Evolutionary conservation across 2,113 vertebrate genomes (phyloP).

Genomic region (Prunella fulvescens): DNA sequence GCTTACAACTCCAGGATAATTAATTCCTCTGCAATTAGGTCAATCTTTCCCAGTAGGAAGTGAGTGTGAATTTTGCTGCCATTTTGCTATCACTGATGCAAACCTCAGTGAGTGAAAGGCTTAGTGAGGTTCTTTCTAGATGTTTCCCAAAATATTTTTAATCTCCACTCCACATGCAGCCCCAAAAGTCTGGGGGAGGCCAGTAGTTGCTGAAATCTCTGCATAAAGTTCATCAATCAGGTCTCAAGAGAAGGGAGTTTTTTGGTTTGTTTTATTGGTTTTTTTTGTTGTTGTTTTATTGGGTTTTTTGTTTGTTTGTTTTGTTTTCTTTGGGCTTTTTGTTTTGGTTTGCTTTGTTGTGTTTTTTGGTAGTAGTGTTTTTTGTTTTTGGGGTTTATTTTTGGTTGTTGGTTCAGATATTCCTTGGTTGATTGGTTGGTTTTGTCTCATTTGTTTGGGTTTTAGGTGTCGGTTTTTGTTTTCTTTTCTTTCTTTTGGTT

Average conservation of each 20-base stretch:
- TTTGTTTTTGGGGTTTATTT: background rate
- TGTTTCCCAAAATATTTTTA: background rate
- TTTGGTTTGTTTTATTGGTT: background rate
- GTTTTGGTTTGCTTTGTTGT: background rate
- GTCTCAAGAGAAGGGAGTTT: rapidly evolving
- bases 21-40: constrained; percentile 8
- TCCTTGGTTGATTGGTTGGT: no score
- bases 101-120: background rate
- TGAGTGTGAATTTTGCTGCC: background rate
- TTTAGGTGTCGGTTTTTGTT: no score
- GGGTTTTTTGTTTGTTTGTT: rapidly evolving
- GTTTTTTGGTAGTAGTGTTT: no score
- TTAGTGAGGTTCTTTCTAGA: background rate
- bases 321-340: background rate
- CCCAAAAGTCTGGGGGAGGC: background rate
- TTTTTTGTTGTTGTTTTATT: background rate
- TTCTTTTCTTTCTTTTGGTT: no score
- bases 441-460: background rate
- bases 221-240: background rate
- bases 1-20: background rate
- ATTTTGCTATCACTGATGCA: background rate
- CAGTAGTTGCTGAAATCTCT: background rate
- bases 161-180: background rate
- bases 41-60: background rate
- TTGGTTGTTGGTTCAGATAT: background rate